phyloP scores from a whole-genome alignment of 2,888 invertebrate genomes.

The Punctoribates punctum region DNA sequence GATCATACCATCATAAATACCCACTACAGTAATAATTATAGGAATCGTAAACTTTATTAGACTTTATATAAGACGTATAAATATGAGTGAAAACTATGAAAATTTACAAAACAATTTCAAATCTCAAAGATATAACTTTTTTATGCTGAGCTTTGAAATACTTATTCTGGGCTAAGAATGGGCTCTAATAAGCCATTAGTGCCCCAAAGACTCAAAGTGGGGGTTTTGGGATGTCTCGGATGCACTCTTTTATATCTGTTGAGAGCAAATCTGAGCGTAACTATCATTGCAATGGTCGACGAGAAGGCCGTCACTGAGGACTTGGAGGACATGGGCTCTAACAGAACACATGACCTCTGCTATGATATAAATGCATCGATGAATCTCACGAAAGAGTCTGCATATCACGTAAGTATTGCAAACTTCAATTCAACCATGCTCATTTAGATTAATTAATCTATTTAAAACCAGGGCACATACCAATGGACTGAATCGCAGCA shows the following conservation, averaged over 20 bases:
- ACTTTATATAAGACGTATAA: too few relatives aligned
- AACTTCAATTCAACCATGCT: neutral
- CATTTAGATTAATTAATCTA: neutral
- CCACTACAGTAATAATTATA: too few relatives aligned
- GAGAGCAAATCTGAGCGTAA: conserved; percentile 16
- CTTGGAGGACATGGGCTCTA: neutral
- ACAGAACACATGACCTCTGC: neutral
- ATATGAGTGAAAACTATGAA: too few relatives aligned
- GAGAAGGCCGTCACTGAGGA: neutral
- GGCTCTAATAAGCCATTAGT: neutral
- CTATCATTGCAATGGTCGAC: conserved; percentile 27
- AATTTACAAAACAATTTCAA: too few relatives aligned
- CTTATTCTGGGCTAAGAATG: too few relatives aligned
- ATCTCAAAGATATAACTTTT: too few relatives aligned
- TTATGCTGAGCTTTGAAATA: too few relatives aligned
- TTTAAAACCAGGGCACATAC: neutral
- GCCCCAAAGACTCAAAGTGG: neutral
- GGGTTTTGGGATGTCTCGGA: conserved; percentile 6
- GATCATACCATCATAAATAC: too few relatives aligned
- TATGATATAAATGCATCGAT: neutral
- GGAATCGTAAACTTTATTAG: too few relatives aligned
- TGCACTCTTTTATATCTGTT: conserved; percentile 12
- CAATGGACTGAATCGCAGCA: conserved; percentile 47
- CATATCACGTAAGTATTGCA: neutral
- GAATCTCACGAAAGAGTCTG: neutral